phyloP scores from a whole-genome alignment of 2,888 invertebrate genomes.

The Rhimphoctona megacephalus region DNA sequence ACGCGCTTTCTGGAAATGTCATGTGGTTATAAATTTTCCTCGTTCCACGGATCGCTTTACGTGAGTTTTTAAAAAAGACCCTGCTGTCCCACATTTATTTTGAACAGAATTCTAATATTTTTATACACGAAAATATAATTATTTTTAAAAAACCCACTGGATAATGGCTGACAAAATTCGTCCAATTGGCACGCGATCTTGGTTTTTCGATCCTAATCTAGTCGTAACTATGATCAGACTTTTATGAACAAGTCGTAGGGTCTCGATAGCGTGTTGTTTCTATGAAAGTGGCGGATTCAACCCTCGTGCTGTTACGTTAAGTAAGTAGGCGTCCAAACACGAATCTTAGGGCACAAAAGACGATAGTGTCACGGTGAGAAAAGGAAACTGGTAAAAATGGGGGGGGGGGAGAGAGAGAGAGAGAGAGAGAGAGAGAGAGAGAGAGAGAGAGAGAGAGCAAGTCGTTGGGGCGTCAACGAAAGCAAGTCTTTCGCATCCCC shows the following conservation, averaged over 20 bases:
- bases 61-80: no score
- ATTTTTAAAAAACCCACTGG: neutral
- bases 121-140: no score
- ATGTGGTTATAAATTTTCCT: neutral
- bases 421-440: conserved; percentile 68
- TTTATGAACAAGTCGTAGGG: conserved; percentile 39
- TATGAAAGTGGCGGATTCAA: conserved; percentile 19
- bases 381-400: conserved; percentile 54
- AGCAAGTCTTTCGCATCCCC: conserved; percentile 68
- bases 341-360: conserved; percentile 72
- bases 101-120: no score
- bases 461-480: conserved; percentile 72
- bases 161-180: neutral
- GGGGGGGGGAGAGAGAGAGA: conserved; percentile 68
- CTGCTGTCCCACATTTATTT: no score
- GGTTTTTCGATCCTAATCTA: neutral
- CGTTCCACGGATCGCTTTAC: no score
- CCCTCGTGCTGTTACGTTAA: conserved; percentile 71
- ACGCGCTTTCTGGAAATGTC: conserved; percentile 26
- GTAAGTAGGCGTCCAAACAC: conserved; percentile 78
- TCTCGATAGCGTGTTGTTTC: conserved; percentile 30
- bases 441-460: conserved; percentile 70
- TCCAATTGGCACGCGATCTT: neutral
- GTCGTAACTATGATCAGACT: conserved; percentile 59
- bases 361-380: conserved; percentile 60